These are phyloP conservation scores for Drosophila demipolita DNA, from an alignment of 2,888 invertebrate genomes.

Conservation along the genomic window DNA sequence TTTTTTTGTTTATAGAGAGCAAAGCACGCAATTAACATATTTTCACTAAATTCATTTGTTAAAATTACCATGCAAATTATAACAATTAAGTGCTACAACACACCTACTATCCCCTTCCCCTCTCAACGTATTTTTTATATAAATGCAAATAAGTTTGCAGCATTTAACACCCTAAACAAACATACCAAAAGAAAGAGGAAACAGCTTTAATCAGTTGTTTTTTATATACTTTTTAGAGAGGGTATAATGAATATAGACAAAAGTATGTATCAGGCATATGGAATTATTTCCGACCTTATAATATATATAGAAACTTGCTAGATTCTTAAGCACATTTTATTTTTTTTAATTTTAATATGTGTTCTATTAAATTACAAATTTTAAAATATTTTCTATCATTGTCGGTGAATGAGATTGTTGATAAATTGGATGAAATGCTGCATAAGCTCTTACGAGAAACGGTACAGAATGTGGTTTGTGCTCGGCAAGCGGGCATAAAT, in stretches of 20 bases:
- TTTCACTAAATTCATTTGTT: slow-evolving; percentile 54
- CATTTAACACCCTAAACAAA: slow-evolving; percentile 30
- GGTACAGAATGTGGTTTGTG: slow-evolving; percentile 6
- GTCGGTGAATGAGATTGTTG: background rate
- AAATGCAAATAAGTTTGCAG: slow-evolving; percentile 53
- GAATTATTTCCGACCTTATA: background rate
- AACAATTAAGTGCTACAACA: slow-evolving; percentile 57
- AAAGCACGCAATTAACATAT: slow-evolving; percentile 63
- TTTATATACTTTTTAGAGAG: slow-evolving; percentile 2
- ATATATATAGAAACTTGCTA: background rate
- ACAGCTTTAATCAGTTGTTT: background rate
- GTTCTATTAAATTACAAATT: background rate
- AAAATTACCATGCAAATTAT: slow-evolving; percentile 62
- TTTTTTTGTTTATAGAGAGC: background rate
- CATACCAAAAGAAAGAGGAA: slow-evolving; percentile 3
- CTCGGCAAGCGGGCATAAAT: slow-evolving; percentile 34
- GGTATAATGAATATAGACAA: background rate
- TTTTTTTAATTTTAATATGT: background rate
- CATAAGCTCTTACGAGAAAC: background rate
- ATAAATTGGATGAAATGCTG: background rate
- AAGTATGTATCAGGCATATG: background rate
- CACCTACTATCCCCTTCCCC: background rate
- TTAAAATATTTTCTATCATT: background rate
- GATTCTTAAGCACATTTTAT: background rate
- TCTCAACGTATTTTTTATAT: background rate